phyloP scores from a whole-genome alignment of 2,113 vertebrate species.

The Chaetops frenatus region DNA sequence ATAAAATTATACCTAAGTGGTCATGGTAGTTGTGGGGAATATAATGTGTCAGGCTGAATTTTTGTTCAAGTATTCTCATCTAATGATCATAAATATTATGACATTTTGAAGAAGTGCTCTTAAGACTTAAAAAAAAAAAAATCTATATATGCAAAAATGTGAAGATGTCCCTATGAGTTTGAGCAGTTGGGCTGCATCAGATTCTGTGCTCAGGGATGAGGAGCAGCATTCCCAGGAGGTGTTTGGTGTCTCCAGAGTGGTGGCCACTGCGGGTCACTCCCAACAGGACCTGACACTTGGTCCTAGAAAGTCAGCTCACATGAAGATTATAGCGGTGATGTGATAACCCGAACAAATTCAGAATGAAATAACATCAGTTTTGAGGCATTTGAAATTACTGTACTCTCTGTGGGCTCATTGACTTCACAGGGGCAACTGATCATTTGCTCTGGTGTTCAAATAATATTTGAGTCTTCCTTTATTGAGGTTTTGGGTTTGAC shows the following conservation, averaged over 20 bases:
- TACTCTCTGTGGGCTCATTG: rapidly evolving
- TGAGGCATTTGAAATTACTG: neutral
- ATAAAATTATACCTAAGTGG: neutral
- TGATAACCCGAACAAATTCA: neutral
- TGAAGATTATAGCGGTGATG: neutral
- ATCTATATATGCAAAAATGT: neutral
- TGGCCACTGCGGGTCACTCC: neutral
- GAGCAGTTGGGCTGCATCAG: neutral
- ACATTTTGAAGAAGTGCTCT: slow-evolving; percentile 42
- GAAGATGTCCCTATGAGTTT: neutral
- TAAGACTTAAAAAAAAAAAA: neutral
- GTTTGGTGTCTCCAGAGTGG: neutral
- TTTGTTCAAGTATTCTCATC: slow-evolving; percentile 15
- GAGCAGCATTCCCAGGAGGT: neutral
- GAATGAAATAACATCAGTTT: neutral
- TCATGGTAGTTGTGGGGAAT: neutral
- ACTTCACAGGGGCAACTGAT: neutral
- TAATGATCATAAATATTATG: slow-evolving; percentile 49
- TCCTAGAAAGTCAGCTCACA: neutral
- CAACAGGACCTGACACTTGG: neutral
- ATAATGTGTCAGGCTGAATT: neutral
- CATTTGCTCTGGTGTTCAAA: neutral
- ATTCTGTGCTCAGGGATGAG: neutral
- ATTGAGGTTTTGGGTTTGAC: neutral
- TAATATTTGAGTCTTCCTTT: neutral